A percentile compares a stretch with the other conserved stretches of the same genome.
phyloP scores from a whole-genome alignment of 2,888 invertebrate species.

The Acronicta alni region DNA sequence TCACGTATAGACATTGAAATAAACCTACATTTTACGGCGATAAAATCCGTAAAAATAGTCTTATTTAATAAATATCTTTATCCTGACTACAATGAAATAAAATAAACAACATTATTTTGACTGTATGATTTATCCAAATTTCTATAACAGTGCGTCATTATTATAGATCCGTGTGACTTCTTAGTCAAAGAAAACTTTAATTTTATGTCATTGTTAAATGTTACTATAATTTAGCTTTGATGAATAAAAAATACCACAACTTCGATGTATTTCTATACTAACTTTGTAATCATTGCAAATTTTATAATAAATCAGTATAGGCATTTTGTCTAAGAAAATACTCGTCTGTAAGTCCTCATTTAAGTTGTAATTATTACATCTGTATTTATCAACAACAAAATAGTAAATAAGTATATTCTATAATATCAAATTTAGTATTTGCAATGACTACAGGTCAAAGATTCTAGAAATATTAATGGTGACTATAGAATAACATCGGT shows the following conservation, averaged over 20 bases:
- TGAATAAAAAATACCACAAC: constrained; percentile 3
- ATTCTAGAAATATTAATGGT: constrained; percentile 54
- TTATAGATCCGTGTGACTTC: no score
- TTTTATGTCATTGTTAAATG: no score
- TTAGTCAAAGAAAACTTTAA: no score
- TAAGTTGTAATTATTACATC: not conserved
- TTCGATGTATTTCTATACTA: constrained; percentile 34
- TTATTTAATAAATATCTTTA: no score
- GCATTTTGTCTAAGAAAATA: not conserved
- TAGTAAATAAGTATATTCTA: not conserved
- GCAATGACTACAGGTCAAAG: constrained; percentile 32
- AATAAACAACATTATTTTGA: no score
- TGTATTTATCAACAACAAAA: not conserved
- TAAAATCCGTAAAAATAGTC: no score
- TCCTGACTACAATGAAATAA: no score
- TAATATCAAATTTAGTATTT: constrained; percentile 7
- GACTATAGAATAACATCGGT: constrained; percentile 69
- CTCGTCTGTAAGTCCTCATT: not conserved
- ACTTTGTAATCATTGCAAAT: constrained; percentile 36
- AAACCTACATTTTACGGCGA: no score
- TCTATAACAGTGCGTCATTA: no score
- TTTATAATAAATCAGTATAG: constrained; percentile 1
- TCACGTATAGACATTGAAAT: no score
- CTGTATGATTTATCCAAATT: no score
- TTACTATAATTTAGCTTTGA: no score